Evolutionary conservation across 1,140 invertebrate species (phyloP), one percentile per base, ranked within the genome.

Genomic region (Spodoptera litura): DNA sequence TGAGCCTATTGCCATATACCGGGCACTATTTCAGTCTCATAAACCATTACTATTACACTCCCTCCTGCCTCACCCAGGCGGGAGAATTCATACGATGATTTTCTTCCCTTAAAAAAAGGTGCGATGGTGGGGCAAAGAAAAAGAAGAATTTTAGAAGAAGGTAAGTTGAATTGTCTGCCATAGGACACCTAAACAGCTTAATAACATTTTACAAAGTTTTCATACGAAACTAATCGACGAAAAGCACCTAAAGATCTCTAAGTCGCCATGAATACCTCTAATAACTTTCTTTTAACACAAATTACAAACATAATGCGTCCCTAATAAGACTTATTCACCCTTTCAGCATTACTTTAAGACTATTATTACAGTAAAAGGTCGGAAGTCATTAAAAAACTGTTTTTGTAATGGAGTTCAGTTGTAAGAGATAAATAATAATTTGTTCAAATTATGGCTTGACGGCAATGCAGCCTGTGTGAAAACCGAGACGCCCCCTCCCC

Each of bases 311-410:
- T 66, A 66, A 66, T 49, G 62, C 38, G 0, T 15, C 15, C 10
- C 10, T 49, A 66, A 25, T 49, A 49, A 66, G 38, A 66, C 38
- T 66, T 38, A 49, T 66, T 15, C 62, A 49, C 62, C 62, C 62
- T 66, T 66, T 66, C 25, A 66, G n/a, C 38, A 4, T 25, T 15
- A 11, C 49, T 66, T 15, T 66, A 44, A 44, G 38, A 44, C 38
- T 25, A 66, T 66, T 25, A 38, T 66, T 15, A 61, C 13, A 13
- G 25, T 35, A 61, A 31, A 61, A 44, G 15, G 62, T 20, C 62
- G 62, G 62, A 66, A 66, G 62, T 49, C 62, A 49, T 66, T 66
- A 66, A 15, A 20, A 44, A 38, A 20, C 9, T 15, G 4, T 49
- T 66, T 9, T 2, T 66, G 3, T 66, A 66, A 66, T 66, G 62